phyloP scores from a whole-genome alignment of 1,140 invertebrate species.

The Magallana angulata region DNA sequence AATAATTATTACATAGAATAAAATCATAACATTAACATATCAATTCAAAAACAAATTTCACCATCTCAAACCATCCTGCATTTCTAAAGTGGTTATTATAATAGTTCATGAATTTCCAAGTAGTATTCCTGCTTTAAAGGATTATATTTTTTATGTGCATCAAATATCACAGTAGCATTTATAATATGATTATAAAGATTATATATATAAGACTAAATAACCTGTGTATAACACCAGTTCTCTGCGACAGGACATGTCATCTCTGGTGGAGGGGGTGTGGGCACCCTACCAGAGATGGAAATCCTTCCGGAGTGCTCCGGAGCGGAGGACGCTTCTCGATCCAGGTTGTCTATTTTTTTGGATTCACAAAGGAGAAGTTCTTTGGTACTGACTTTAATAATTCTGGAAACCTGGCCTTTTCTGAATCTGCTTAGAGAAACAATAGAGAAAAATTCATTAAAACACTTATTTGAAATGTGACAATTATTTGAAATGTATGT shows the following conservation, averaged over 20 bases:
- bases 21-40: neutral
- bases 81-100: no score
- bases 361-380: neutral
- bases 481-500: no score
- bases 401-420: neutral
- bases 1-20: neutral
- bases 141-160: no score
- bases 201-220: constrained; percentile 53
- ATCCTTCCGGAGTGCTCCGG: constrained; percentile 73
- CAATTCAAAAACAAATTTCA: no score
- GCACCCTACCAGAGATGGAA: constrained; percentile 73
- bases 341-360: constrained; percentile 62
- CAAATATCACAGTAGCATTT: neutral
- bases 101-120: no score
- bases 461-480: no score
- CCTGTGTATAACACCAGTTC: constrained; percentile 81
- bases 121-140: no score
- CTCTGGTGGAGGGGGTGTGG: constrained; percentile 77
- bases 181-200: neutral
- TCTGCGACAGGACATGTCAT: constrained; percentile 80
- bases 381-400: neutral
- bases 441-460: neutral
- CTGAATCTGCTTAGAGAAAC: neutral
- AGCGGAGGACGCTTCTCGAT: constrained; percentile 72
- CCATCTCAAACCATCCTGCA: no score